A percentile compares a stretch with the other conserved stretches of the same genome.
Evolutionary conservation across 2,797 vertebrate genomes (phyloP).

Genomic region (Arvicola amphibius): DNA sequence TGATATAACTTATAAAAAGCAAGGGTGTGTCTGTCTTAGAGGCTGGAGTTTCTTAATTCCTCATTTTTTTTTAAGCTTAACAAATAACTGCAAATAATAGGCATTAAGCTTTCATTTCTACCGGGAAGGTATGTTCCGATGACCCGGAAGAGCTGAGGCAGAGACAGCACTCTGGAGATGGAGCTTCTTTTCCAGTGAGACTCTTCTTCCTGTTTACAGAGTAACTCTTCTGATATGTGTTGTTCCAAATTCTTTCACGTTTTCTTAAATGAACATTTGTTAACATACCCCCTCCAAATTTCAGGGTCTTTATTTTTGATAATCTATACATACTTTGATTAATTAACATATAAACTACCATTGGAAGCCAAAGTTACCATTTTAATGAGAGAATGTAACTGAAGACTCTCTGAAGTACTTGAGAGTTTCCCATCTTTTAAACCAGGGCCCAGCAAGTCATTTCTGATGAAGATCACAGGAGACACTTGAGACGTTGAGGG

Average conservation of each 20-base stretch:
- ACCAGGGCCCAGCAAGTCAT: neutral
- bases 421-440: neutral
- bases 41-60: neutral
- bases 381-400: slow-evolving; percentile 31
- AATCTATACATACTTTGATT: slow-evolving; percentile 36
- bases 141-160: neutral
- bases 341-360: slow-evolving; percentile 29
- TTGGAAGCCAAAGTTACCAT: slow-evolving; percentile 23
- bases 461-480: neutral
- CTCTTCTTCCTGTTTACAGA: slow-evolving; percentile 31
- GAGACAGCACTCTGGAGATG: neutral
- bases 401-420: neutral
- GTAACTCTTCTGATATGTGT: neutral
- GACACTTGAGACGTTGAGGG: neutral
- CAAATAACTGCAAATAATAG: neutral
- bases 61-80: slow-evolving; percentile 36
- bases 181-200: neutral
- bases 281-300: slow-evolving; percentile 18
- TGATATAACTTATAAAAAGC: slow-evolving; percentile 34
- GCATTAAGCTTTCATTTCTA: neutral
- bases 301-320: slow-evolving; percentile 37
- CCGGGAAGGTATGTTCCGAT: neutral
- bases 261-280: neutral
- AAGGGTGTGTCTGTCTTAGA: neutral
- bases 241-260: neutral